Base-by-base conservation (phyloP, 2,113 vertebrate species). In the Philantomba maxwellii region DNA sequence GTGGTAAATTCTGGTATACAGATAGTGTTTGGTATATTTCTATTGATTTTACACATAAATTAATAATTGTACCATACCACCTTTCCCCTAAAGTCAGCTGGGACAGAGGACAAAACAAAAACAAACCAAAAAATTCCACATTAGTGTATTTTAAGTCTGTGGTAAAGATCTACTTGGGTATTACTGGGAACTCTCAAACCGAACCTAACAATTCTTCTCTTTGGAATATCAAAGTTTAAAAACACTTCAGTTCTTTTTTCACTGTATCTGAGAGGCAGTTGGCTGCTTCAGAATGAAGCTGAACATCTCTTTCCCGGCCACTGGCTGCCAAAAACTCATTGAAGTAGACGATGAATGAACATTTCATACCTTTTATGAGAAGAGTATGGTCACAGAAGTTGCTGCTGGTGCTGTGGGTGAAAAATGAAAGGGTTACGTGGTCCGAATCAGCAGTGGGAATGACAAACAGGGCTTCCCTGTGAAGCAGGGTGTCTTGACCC, bases 181-280 rank as follows among this genome's bases (percentile, higher is more conserved):
- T 77, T 53, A 82, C 23, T 73, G 2, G n/a, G 14, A 92, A 83
- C 43, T 95, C 45, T 75, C 66, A 91, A 92, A 53, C 2, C 2
- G 36, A 87, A 88, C 36, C 39, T 92, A 97, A 92, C n/a, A 92
- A 89, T 75, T 45, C 13, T 77, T 87, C 58, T 90, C 43, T 92
- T 53, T 45, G 6, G 49, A 84, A 25, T 45, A 75, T 45, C 81
- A 55, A 89, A 92, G 2, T 62, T 82, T 49, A 87, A 80, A 83
- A 94, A 84, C 39, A 96, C 30, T 91, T 86, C n/a, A 36, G 51
- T 58, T 60, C 77, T 80, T 80, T 43, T 75, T 75, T 26, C 39
- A 7, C 23, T 25, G 70, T 2, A 6, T 43, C 23, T 75, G 23
- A 43, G 70, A 75, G 39, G 70, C 12, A 43, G 39, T 43, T 75